A percentile compares a stretch with the other conserved stretches of the same genome.
phyloP scores from a whole-genome alignment of 2,888 invertebrate species.

The Spatulosminthurus flaviceps region DNA sequence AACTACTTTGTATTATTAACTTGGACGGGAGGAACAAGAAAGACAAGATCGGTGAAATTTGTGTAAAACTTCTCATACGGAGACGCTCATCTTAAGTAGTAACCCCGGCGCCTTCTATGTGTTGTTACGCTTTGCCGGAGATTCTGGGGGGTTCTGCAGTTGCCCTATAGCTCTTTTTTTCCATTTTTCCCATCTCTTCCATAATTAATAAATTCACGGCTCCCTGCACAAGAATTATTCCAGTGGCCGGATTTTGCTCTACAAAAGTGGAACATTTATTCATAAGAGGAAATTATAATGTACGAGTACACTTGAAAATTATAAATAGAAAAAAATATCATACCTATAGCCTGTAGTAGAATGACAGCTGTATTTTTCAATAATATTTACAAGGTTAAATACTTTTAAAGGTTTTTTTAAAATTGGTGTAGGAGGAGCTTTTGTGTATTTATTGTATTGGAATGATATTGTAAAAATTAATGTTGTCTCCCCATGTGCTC shows the following conservation, averaged over 20 bases:
- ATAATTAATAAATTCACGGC: conserved; percentile 10
- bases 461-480: no score
- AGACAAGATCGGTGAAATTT: background rate
- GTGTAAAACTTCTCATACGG: background rate
- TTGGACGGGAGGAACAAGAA: background rate
- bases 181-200: background rate
- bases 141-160: background rate
- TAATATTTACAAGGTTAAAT: background rate
- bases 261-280: background rate
- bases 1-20: background rate
- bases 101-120: background rate
- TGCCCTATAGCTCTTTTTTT: no score
- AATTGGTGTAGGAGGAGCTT: background rate
- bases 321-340: background rate
- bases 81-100: background rate
- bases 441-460: no score
- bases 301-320: background rate
- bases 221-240: background rate
- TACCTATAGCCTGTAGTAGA: background rate
- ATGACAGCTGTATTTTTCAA: background rate
- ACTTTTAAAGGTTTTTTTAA: background rate
- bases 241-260: background rate
- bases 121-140: conserved; percentile 1
- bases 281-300: background rate
- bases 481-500: no score